Evolutionary conservation across 2,888 invertebrate species (phyloP).

Genomic region (Entomobrya multifasciata): DNA sequence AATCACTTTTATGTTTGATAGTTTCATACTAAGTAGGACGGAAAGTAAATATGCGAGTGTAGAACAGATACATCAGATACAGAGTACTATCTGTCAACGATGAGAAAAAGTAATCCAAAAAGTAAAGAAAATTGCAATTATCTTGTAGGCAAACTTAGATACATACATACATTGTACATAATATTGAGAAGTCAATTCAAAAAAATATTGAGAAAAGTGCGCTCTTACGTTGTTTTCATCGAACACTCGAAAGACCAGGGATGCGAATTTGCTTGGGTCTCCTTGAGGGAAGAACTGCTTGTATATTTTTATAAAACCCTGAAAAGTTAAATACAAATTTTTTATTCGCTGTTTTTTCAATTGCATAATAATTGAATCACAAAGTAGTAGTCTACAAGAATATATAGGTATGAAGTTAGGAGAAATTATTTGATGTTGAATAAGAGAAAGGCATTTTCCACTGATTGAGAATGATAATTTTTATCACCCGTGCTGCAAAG

Average conservation of each 20-base stretch:
- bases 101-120: slow-evolving; percentile 54
- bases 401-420: too few relatives aligned
- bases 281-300: slow-evolving; percentile 99
- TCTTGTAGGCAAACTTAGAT: too few relatives aligned
- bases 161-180: too few relatives aligned
- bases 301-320: slow-evolving; percentile 99
- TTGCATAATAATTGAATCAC: too few relatives aligned
- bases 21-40: slow-evolving; percentile 16
- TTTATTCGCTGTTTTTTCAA: too few relatives aligned
- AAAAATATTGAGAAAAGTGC: neutral
- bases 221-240: slow-evolving; percentile 95
- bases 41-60: slow-evolving; percentile 6
- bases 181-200: too few relatives aligned
- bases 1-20: slow-evolving; percentile 1
- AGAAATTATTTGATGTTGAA: too few relatives aligned
- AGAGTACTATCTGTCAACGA: slow-evolving; percentile 45
- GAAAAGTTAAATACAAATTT: neutral
- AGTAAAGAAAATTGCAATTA: slow-evolving; percentile 59
- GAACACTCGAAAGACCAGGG: slow-evolving; percentile 98
- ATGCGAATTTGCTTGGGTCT: slow-evolving; percentile 98
- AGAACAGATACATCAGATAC: neutral
- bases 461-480: too few relatives aligned
- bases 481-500: too few relatives aligned
- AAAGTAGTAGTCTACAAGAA: too few relatives aligned
- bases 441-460: too few relatives aligned